Base-by-base conservation (phyloP, 2,888 invertebrate genomes). In the Hedya salicella region DNA sequence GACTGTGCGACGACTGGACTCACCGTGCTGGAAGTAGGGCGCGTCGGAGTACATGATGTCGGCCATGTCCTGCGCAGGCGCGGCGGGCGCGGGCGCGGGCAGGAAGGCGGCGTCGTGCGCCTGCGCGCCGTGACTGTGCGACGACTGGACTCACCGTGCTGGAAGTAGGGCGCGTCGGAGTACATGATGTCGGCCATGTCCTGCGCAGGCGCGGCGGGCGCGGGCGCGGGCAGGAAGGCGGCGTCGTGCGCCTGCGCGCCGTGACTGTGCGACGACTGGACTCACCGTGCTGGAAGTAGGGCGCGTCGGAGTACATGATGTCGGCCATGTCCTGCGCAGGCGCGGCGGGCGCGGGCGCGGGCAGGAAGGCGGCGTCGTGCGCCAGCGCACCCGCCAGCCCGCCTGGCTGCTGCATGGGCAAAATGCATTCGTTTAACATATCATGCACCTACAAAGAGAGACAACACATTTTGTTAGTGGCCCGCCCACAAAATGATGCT, bases 81-180 rank as follows among this genome's bases (percentile, higher is more conserved):
- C n/a, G n/a, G n/a, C n/a, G n/a, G n/a, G n/a, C n/a, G n/a, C n/a
- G n/a, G n/a, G n/a, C n/a, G n/a, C n/a, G n/a, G n/a, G n/a, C n/a
- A n/a, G n/a, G n/a, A n/a, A n/a, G n/a, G n/a, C n/a, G n/a, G n/a
- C n/a, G n/a, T n/a, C n/a, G n/a, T n/a, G n/a, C 25, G 25, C 2
- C 25, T 3, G 25, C 4, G 25, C 25, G 25, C 25, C 25, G 5
- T 25, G 3, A 25, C 25, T 1, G 5, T 25, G 25, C 0, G 0
- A 6, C 5, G 6, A 25, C 5, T 25, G 25, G 25, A 44, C 62
- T 40, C 4, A 52, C 50, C 69, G 50, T 71, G 82, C 71, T 86
- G 86, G 78, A 84, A 88, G 81, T 84, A 86, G 11, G 80, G 82
- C 40, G 79, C 78, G 9, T 78, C 77, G 71, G 82, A 83, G 62